A percentile compares a stretch with the other conserved stretches of the same genome.
phyloP scores from a whole-genome alignment of 2,888 invertebrate genomes.

The Stenichneumon culpator region DNA sequence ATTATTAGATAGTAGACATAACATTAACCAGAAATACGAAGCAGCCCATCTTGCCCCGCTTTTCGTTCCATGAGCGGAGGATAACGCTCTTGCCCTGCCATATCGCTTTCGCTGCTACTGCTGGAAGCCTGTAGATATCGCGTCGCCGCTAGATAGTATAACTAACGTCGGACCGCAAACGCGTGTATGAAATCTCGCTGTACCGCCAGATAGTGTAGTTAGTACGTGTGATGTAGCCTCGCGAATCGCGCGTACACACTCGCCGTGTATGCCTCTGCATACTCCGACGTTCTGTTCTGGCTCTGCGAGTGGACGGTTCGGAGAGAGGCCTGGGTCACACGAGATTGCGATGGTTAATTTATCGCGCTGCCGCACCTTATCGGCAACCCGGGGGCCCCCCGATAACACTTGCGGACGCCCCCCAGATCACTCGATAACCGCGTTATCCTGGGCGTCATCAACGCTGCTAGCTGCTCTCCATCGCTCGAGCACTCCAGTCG shows the following conservation, averaged over 20 bases:
- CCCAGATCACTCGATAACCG: conserved; percentile 84
- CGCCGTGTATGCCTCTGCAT: conserved; percentile 42
- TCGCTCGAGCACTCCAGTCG: conserved; percentile 50
- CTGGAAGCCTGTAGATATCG: conserved; percentile 18
- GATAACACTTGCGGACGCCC: conserved; percentile 84
- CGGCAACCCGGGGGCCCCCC: conserved; percentile 67
- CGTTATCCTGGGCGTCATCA: conserved; percentile 60
- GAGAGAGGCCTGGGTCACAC: conserved; percentile 83
- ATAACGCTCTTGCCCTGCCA: conserved; percentile 33
- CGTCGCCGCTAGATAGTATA: conserved; percentile 10
- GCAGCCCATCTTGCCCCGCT: not conserved
- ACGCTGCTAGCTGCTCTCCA: conserved; percentile 50
- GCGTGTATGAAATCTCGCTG: conserved; percentile 26
- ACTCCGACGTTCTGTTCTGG: conserved; percentile 52
- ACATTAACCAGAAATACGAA: not conserved
- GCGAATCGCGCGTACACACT: conserved; percentile 14
- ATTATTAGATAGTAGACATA: not conserved
- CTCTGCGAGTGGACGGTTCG: conserved; percentile 70
- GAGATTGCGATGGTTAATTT: conserved; percentile 80
- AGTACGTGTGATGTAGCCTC: conserved; percentile 33
- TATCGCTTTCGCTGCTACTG: conserved; percentile 35
- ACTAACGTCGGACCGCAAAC: conserved; percentile 9
- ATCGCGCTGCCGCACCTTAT: conserved; percentile 79
- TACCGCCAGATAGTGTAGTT: conserved; percentile 33
- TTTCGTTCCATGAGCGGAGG: conserved; percentile 15